Base-by-base conservation (phyloP, 2,888 invertebrate species). In the Crioceris asparagi region DNA sequence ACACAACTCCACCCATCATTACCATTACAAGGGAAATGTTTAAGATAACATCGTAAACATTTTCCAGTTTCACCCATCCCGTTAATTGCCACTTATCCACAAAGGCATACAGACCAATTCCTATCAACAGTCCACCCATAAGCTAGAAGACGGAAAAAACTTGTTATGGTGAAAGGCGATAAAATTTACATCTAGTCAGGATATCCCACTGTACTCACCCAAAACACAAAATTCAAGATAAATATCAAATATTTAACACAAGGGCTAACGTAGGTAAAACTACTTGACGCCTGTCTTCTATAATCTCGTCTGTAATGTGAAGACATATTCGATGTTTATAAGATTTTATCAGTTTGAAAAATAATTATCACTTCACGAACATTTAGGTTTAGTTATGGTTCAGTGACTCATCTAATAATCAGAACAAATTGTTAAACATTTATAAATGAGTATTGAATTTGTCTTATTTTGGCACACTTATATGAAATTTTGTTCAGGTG, bases 61-160 rank as follows among this genome's bases (percentile, higher is more conserved):
- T 88, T 55, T 88, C 85, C 49, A 85, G 65, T 69, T 83, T 79
- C 23, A 90, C 76, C 50, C 83, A 79, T 46, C 88, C 90, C 15
- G 82, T 83, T 4, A 86, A 77, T 56, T 88, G 85, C 79, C 87
- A 88, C 71, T 93, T 93, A 57, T 93, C 92, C 43, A 87, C 79
- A 57, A 91, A 88, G 0, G 93, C 91, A 63, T 92, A 93, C 3
- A 87, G 67, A 5, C 92, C 93, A 41, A 92, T 79, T 5, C 83
- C 90, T 39, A 92, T 79, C 30, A 93, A 66, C 8, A 87, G 65
- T 17, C 88, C 87, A 38, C 93, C 92, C 52, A 90, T 77, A 36
- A 93, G 66, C 93, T 93, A 74, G 41, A 76, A 74, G 14, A 8
- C 14, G 26, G 36, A 34, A 31, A 11, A 32, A 8, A 16, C n/a